Conservation (phyloP, 2,113 vertebrate species). For the Marmota monax region DNA sequence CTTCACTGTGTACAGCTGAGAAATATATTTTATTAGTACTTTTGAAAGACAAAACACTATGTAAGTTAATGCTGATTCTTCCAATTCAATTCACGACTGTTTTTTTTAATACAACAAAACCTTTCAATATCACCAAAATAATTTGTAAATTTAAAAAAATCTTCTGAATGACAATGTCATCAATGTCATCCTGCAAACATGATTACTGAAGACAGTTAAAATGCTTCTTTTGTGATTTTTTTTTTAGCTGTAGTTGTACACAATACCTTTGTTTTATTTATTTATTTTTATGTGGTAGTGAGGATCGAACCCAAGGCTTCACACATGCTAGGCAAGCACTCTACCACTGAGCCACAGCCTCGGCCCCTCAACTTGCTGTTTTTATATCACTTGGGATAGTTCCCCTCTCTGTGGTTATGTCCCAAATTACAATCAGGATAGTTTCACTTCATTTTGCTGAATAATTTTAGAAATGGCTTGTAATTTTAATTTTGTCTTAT, state of each 20-base stretch:
- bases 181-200: neutral
- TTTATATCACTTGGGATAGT: neutral
- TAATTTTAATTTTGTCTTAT: neutral
- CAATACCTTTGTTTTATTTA: no score
- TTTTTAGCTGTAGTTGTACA: no score
- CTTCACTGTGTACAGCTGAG: neutral
- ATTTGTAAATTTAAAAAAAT: neutral
- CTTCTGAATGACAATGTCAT: neutral
- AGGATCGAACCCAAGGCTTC: no score
- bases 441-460: neutral
- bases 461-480: neutral
- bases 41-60: constrained; percentile 7
- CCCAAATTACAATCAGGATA: neutral
- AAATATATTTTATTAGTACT: neutral
- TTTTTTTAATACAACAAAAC: neutral
- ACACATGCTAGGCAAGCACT: no score
- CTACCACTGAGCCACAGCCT: no score
- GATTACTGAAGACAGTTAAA: neutral
- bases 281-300: no score
- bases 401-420: neutral
- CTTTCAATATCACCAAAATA: constrained; percentile 23
- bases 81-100: neutral
- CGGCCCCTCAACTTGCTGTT: neutral
- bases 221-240: neutral
- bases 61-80: neutral